Base-by-base conservation (phyloP, 2,888 invertebrate species). In the Tinea pellionella region DNA sequence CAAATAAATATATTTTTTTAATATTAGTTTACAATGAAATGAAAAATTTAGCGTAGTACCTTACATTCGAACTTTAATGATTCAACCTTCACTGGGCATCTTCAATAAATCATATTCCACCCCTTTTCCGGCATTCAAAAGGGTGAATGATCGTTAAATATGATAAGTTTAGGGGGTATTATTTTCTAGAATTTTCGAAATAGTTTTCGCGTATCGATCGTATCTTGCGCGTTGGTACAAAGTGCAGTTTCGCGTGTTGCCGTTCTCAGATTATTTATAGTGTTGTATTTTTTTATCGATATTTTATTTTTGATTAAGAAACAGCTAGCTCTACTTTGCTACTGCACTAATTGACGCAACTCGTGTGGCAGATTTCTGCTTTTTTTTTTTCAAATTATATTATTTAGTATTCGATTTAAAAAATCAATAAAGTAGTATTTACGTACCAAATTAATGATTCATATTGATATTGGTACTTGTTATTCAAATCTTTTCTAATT, bases 101-200 rank as follows among this genome's bases (percentile, higher is more conserved):
- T 74, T 72, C 70, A 71, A 84, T 87, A 85, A 86, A 87, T 87
- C 84, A 85, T 83, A 82, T 84, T 84, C n/a, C 85, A 81, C 19
- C 13, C n/a, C 57, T 15, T 12, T 55, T 55, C 29, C 16, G 19
- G 12, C 19, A 11, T 32, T 29, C 15, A 15, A 55, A 56, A 15
- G 57, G 57, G 32, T 57, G 57, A 32, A 15, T 32, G 57, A 57
- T 57, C 8, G 24, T 15, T 8, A 18, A 24, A n/a, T 24, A 24
- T 29, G 55, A 29, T 55, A 29, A 55, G 24, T 24, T 24, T 24
- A 24, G 24, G 55, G 51, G 15, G 55, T 55, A 55, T 55, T 55
- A 69, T 74, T 71, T 74, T 71, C 68, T 69, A 72, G 69, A 72
- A 74, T 75, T 77, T 82, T 77, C 24, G 72, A 78, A 80, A 78